Base-by-base conservation (phyloP, 1,140 invertebrate genomes). In the Drosophila tsacasi region DNA sequence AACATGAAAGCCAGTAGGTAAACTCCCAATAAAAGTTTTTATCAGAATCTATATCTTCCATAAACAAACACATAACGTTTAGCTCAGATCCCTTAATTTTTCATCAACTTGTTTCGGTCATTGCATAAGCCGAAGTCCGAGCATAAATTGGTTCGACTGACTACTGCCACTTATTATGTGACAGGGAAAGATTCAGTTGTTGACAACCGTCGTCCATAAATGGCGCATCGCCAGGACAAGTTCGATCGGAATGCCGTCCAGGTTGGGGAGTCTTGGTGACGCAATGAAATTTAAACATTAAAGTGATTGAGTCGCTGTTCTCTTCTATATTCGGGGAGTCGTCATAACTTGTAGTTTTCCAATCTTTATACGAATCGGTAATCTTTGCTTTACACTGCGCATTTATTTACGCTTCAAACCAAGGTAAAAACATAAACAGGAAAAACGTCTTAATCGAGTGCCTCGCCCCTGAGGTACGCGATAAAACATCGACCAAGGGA, bases 141-240 rank as follows among this genome's bases (percentile, higher is more conserved):
- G 54, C 27, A 58, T 44, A 35, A 44, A 42, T 55, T 40, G 52
- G 17, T 17, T 12, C 17, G 54, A 46, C 40, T 57, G 54, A 66
- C 15, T 15, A 17, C 59, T 21, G 59, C 52, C 30, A 42, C 21
- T 55, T 64, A 55, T 64, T 64, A 64, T 64, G 52, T 32, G 49
- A 64, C 50, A 39, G 32, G 5, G 40, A 59, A 60, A 19, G 42
- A 66, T 60, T 55, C 32, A 54, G 46, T 30, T 25, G 62, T 49
- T 74, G 68, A 78, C 74, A 80, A 52, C 17, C 35, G 52, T 66
- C 61, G 37, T 49, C 69, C 76, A 74, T 80, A 79, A 68, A 79
- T 67, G 78, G 76, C 32, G 76, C 42, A 47, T 21, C 40, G 42
- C 27, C 52, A 42, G 23, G 63, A 35, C 46, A 55, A 39, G 21